These are phyloP conservation scores for Ciconia nigra DNA, from an alignment of 2,797 vertebrate genomes.

Conservation along the genomic window DNA sequence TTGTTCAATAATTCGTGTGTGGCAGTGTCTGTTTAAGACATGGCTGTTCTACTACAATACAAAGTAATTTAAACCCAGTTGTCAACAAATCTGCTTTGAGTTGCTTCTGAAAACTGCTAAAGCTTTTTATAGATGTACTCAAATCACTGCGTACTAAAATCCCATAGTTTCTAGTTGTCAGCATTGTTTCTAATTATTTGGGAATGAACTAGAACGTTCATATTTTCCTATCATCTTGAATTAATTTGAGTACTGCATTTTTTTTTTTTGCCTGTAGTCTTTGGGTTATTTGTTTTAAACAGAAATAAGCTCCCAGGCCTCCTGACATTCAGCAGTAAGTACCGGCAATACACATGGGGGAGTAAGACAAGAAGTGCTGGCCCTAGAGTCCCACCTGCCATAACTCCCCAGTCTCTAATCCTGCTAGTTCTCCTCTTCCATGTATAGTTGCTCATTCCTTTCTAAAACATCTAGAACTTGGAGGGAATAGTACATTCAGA, in stretches of 20 bases:
- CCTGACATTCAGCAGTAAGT: not conserved
- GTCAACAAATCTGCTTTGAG: not conserved
- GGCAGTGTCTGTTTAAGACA: not conserved
- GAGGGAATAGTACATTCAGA: not conserved
- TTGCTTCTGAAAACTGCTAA: not conserved
- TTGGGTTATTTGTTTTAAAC: not conserved
- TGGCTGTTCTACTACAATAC: not conserved
- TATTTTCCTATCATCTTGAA: not conserved
- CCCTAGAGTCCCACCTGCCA: not conserved
- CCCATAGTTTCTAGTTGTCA: not conserved
- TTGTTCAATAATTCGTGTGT: not conserved
- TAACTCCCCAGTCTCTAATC: not conserved
- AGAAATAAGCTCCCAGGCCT: not conserved
- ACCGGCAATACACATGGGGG: rapidly evolving
- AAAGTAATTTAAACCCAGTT: not conserved
- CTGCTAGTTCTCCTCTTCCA: not conserved
- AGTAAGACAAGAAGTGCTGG: not conserved
- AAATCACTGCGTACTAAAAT: not conserved
- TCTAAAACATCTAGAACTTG: not conserved
- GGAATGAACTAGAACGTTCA: not conserved
- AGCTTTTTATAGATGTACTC: not conserved
- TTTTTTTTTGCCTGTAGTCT: not conserved
- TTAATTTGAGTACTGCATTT: not conserved
- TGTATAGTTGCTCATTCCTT: not conserved
- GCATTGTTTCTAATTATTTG: not conserved